phyloP scores from a whole-genome alignment of 2,888 invertebrate genomes.

The Apamea crenata region DNA sequence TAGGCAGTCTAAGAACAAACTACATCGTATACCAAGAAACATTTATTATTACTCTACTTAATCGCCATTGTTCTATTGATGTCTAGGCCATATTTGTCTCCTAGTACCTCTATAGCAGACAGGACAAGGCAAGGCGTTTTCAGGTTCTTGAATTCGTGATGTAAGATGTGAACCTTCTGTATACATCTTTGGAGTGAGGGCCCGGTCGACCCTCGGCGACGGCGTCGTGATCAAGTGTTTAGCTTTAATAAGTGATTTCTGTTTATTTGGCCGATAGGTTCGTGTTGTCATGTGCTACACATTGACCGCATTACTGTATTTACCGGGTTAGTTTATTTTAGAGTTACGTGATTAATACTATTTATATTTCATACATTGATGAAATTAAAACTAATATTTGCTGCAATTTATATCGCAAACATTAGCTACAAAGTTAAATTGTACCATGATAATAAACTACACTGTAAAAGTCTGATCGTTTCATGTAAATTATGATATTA shows the following conservation, averaged over 20 bases:
- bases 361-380: background rate
- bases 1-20: background rate
- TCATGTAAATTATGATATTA: background rate
- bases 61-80: background rate
- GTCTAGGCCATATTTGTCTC: too few species aligned
- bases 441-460: background rate
- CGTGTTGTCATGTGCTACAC: conserved; percentile 15
- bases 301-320: conserved; percentile 10
- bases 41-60: background rate
- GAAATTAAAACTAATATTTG: conserved; percentile 1
- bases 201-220: conserved; percentile 11
- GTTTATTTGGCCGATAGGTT: conserved; percentile 25
- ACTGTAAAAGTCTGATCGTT: background rate
- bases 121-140: background rate
- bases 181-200: background rate
- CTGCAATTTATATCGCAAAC: background rate
- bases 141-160: background rate
- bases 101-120: background rate
- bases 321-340: conserved; percentile 4
- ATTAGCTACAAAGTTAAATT: background rate
- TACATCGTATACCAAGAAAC: background rate
- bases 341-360: background rate
- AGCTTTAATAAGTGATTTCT: conserved; percentile 54
- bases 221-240: conserved; percentile 48
- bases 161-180: conserved; percentile 19